Percentiles rank a stretch among this genome's conserved stretches.
phyloP scores from a whole-genome alignment of 2,888 invertebrate genomes.

The Crematogaster levior region DNA sequence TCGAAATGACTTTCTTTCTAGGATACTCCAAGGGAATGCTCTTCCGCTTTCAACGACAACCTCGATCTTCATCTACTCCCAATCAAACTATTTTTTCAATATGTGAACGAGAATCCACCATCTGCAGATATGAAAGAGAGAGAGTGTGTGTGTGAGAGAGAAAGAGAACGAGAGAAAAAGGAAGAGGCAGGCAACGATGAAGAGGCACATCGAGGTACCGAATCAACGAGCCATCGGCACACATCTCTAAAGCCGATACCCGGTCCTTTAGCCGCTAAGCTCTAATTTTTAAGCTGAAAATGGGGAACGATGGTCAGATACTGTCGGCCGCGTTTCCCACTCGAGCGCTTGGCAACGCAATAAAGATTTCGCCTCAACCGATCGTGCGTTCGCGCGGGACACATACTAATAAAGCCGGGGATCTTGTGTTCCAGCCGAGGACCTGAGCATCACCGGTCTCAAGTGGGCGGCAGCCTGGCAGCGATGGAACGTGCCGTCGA shows the following conservation, averaged over 20 bases:
- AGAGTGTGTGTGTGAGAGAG: neutral
- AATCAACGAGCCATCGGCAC: constrained; percentile 13
- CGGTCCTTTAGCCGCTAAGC: constrained; percentile 56
- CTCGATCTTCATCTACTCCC: constrained; percentile 10
- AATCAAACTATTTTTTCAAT: constrained; percentile 25
- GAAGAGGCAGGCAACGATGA: neutral
- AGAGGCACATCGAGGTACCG: constrained; percentile 32
- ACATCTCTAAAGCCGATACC: constrained; percentile 31
- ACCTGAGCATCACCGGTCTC: constrained; percentile 91
- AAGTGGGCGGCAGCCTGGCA: constrained; percentile 90
- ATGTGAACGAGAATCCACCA: neutral
- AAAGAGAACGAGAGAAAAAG: neutral
- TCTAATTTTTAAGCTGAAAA: constrained; percentile 48
- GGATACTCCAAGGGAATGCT: constrained; percentile 26
- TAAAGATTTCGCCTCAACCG: constrained; percentile 28
- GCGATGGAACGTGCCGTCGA: constrained; percentile 85
- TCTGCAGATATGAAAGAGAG: neutral
- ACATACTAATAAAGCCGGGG: constrained; percentile 79
- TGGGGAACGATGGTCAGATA: constrained; percentile 49
- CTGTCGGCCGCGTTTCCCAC: constrained; percentile 57
- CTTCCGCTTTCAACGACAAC: constrained; percentile 23
- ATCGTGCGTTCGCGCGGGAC: constrained; percentile 47
- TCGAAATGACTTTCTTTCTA: constrained; percentile 59
- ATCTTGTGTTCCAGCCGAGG: constrained; percentile 87
- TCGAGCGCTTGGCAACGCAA: constrained; percentile 30